Evolutionary conservation across 2,888 invertebrate genomes (phyloP), one percentile per base, ranked within the genome.

Genomic region (Drosophila siamana): DNA sequence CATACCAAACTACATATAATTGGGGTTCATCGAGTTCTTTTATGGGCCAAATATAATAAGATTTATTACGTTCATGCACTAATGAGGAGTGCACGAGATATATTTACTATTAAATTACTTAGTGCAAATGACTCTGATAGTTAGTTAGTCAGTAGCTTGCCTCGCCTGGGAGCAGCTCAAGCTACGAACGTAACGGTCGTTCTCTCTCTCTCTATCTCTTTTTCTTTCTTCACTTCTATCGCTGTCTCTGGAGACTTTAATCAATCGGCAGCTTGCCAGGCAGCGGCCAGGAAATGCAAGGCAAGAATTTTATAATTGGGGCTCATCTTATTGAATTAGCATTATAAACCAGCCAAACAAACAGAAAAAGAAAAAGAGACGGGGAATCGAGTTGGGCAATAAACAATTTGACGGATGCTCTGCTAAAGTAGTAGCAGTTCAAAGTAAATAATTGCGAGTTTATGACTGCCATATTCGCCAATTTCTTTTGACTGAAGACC

Each of bases 11-110:
- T 33, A 33, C 3, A n/a, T 47, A 36, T 33, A 63, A 63, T 63
- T 63, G 26, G 11, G 41, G 47, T 48, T 33, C 63, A 56, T 46
- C 15, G 55, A 16, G 40, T 16, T 26, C 8, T 13, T 54, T 47
- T 38, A 22, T 26, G 47, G 47, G 28, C 54, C 46, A 44, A 62
- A 62, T 62, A 47, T 55, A 62, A 47, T 19, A 40, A 55, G 55
- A 62, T 62, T 62, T 62, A 62, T 56, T 38, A 38, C 36, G 30
- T 24, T 30, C 36, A 28, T 41, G 47, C 56, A 56, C 56, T 63
- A 63, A 63, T 63, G 63, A 63, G 56, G 30, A 44, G 63, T 33
- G 63, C 63, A 63, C 63, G 63, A 63, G 63, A 63, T 54, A 43
- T 63, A 40, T 57, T 56, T 63, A 63, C 48, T 56, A 63, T 33